Evolutionary conservation across 2,113 vertebrate species (phyloP).

Genomic region (Caretta caretta): DNA sequence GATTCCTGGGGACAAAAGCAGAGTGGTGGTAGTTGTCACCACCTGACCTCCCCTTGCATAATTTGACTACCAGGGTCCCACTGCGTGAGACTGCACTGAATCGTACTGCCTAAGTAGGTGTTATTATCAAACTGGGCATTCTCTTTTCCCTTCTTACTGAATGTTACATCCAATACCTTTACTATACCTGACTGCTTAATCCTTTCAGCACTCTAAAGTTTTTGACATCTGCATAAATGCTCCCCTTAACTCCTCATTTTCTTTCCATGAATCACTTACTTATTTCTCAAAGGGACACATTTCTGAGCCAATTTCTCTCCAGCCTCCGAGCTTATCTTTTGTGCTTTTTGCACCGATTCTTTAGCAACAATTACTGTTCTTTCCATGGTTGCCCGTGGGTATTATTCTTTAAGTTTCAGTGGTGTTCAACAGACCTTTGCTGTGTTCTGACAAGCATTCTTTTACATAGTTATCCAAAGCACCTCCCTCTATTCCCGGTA

Average conservation of each 20-base stretch:
- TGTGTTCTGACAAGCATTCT: not conserved
- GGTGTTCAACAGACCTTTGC: not conserved
- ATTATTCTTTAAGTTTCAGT: not conserved
- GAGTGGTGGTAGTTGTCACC: not conserved
- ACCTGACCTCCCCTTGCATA: not conserved
- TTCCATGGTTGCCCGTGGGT: not conserved
- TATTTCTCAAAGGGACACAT: not conserved
- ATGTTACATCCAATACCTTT: not conserved
- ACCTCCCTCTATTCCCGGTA: not conserved
- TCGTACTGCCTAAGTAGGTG: not conserved
- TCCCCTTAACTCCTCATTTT: not conserved
- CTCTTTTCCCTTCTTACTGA: not conserved
- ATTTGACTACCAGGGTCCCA: not conserved
- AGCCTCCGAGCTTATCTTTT: not conserved
- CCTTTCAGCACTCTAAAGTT: not conserved
- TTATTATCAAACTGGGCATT: not conserved
- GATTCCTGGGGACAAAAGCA: not conserved
- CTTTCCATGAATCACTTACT: not conserved
- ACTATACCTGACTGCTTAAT: not conserved
- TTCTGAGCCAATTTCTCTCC: not conserved
- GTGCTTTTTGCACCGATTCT: not conserved
- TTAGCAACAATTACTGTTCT: not conserved
- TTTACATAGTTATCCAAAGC: not conserved
- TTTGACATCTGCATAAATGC: not conserved
- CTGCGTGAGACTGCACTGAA: not conserved